phyloP scores from a whole-genome alignment of 1,140 invertebrate species.

The Zaprionus vittiger region DNA sequence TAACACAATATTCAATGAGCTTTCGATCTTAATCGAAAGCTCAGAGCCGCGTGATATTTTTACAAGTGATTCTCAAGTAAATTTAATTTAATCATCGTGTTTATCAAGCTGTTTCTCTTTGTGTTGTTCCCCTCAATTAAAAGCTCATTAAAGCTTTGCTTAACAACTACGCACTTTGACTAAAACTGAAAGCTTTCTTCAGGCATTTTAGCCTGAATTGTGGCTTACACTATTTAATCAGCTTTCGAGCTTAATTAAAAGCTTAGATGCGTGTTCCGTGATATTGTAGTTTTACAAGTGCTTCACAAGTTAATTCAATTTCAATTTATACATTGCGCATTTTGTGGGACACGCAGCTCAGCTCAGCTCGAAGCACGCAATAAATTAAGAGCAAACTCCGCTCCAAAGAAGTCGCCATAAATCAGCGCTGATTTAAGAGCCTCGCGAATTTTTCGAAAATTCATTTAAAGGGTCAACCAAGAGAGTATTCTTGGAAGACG shows the following conservation, averaged over 20 bases:
- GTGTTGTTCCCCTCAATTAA: too few relatives aligned
- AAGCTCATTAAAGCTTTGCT: too few relatives aligned
- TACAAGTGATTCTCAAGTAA: background rate
- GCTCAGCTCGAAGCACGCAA: conserved; percentile 17
- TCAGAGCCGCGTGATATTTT: background rate
- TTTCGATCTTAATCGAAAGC: background rate
- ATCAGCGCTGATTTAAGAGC: conserved; percentile 46
- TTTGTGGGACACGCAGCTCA: conserved; percentile 24
- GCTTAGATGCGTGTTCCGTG: background rate
- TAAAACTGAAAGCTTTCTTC: background rate
- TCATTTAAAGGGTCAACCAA: conserved; percentile 10
- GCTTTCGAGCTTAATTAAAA: background rate
- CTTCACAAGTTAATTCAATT: background rate
- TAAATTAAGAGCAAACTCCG: conserved; percentile 25
- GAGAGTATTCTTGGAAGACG: too few relatives aligned
- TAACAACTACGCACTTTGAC: too few relatives aligned
- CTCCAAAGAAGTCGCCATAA: conserved; percentile 39
- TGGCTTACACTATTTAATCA: background rate
- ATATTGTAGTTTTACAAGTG: background rate
- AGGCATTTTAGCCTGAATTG: background rate
- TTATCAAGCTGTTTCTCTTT: too few relatives aligned
- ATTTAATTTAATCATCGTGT: background rate
- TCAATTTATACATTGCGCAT: conserved; percentile 21
- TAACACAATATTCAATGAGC: background rate
- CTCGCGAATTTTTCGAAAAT: conserved; percentile 17